Evolutionary conservation across 2,888 invertebrate species (phyloP).

Genomic region (Acanthopleura granulata): DNA sequence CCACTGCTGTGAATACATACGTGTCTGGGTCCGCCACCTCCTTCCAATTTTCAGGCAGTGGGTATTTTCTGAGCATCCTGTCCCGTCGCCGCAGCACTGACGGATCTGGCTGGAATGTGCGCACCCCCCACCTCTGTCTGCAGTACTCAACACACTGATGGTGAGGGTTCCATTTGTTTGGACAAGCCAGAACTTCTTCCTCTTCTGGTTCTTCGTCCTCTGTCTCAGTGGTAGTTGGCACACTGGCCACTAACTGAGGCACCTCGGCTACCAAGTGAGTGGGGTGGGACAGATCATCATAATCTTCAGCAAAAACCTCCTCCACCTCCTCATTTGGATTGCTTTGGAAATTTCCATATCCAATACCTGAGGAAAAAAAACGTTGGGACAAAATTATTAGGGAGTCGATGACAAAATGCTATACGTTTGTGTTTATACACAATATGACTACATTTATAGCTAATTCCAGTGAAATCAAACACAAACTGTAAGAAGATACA

Average conservation of each 20-base stretch:
- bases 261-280: conserved; percentile 29
- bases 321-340: conserved; percentile 72
- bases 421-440: too few relatives aligned
- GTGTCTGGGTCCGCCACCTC: conserved; percentile 91
- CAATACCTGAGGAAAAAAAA: background rate
- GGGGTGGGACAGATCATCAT: conserved; percentile 76
- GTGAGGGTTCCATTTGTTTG: conserved; percentile 94
- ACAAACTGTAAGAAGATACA: too few relatives aligned
- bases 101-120: conserved; percentile 75
- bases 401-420: too few relatives aligned
- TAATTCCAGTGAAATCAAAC: too few relatives aligned
- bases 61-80: conserved; percentile 86
- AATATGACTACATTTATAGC: too few relatives aligned
- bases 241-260: conserved; percentile 5
- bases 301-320: conserved; percentile 94
- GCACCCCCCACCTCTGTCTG: conserved; percentile 73
- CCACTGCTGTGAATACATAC: conserved; percentile 52
- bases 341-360: background rate
- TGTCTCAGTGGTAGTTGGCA: background rate
- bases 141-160: conserved; percentile 94
- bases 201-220: conserved; percentile 19
- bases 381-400: background rate
- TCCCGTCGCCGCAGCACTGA: conserved; percentile 82
- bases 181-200: conserved; percentile 78
- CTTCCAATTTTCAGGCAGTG: conserved; percentile 91